Conservation (phyloP, 2,888 invertebrate species). For the Leptinotarsa rubiginosa region DNA sequence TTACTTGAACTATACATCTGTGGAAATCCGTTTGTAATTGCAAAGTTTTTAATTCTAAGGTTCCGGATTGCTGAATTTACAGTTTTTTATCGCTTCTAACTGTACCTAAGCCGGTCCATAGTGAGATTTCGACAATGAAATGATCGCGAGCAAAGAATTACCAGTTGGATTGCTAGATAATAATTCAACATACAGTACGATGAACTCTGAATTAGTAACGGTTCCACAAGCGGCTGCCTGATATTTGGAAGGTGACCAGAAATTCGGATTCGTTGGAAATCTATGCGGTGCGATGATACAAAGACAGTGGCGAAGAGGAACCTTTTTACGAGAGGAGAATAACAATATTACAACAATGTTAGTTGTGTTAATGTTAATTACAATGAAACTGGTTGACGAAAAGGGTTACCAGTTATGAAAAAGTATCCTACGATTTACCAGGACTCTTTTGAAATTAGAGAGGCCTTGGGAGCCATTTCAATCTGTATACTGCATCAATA, state of each 20-base stretch:
- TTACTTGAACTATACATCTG: neutral
- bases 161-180: slow-evolving; percentile 27
- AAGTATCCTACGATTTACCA: too few species aligned
- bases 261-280: slow-evolving; percentile 18
- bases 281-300: neutral
- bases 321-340: too few species aligned
- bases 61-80: slow-evolving; percentile 1
- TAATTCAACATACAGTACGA: slow-evolving; percentile 23
- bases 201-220: slow-evolving; percentile 30
- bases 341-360: too few species aligned
- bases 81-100: slow-evolving; percentile 18
- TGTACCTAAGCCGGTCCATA: slow-evolving; percentile 22
- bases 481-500: too few species aligned
- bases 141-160: slow-evolving; percentile 26
- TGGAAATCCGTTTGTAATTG: neutral
- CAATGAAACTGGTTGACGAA: too few species aligned
- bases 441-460: too few species aligned
- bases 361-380: too few species aligned
- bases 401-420: too few species aligned
- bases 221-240: slow-evolving; percentile 9
- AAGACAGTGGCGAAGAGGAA: neutral
- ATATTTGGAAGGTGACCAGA: slow-evolving; percentile 35
- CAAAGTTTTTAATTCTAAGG: neutral
- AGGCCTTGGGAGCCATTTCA: too few species aligned
- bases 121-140: slow-evolving; percentile 25